Evolutionary conservation across 2,888 invertebrate genomes (phyloP), one percentile per base, ranked within the genome.

Genomic region (Acanthacorydalis orientalis): DNA sequence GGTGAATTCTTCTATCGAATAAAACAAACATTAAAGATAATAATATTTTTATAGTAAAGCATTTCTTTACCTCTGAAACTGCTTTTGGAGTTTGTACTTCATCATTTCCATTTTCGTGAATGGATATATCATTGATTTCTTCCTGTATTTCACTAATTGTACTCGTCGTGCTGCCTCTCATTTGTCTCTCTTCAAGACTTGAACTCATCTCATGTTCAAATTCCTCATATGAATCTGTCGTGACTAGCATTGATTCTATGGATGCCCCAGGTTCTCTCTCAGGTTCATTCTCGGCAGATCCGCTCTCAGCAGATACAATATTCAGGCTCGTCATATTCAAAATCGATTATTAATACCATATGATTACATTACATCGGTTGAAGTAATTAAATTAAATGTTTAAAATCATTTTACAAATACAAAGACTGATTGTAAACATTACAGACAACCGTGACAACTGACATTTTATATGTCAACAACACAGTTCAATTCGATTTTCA

Each of bases 161-260:
- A 56, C 74, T 71, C n/a, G 65, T 68, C 52, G 70, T 74, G 33
- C 68, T 67, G 46, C 68, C 68, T 51, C 77, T 68, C 51, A 70
- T 69, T 52, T 63, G 62, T 51, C 68, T 63, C 7, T 78, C 77
- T 54, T 75, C 74, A 44, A 80, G 70, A 57, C 75, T 75, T 9
- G 75, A 73, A 57, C 72, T 76, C 73, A 80, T 76, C 59, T 77
- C 76, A 47, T 70, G 68, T 40, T 77, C 78, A 55, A 80, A 77
- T 55, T 82, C 80, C 53, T 82, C 80, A 55, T 78, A 78, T 15
- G 77, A 76, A 61, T 81, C 80, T 7, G 80, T 78, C 1, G 82
- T 77, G 46, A 83, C 75, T 38, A 86, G 66, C 62, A 83, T 76
- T 56, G 78, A 78, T 60, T 82, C 83, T 16, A 65, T 59, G 41